Conservation (phyloP, 2,797 vertebrate species). For the Dromococcyx pavoninus region DNA sequence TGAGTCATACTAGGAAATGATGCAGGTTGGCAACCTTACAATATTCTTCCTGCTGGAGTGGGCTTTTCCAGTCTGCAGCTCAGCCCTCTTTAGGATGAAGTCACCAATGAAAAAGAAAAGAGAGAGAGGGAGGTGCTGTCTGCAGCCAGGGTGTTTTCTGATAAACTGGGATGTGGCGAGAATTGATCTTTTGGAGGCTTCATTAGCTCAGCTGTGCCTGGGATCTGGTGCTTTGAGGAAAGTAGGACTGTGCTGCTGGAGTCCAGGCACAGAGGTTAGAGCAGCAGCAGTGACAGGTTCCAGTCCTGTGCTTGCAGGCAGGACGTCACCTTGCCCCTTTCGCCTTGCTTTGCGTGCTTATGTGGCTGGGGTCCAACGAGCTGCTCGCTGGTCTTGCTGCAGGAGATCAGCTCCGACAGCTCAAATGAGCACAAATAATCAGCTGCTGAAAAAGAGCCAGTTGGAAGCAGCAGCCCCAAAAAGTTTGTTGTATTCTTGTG, state of each 20-base stretch:
- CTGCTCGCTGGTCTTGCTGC: not conserved
- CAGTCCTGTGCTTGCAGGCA: not conserved
- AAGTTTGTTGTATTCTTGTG: not conserved
- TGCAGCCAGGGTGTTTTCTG: not conserved
- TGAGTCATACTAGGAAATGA: conserved; percentile 35
- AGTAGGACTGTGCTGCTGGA: not conserved
- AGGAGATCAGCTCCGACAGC: not conserved
- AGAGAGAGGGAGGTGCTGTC: too few relatives aligned
- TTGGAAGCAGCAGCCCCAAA: not conserved
- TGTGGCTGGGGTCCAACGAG: not conserved
- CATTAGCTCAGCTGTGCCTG: not conserved
- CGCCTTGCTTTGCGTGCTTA: not conserved
- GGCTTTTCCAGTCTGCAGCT: not conserved
- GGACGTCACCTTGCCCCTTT: not conserved
- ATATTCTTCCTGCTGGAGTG: conserved; percentile 1
- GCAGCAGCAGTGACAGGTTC: not conserved
- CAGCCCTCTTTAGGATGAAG: not conserved
- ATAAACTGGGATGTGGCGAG: not conserved
- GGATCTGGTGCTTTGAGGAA: not conserved
- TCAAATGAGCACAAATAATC: not conserved
- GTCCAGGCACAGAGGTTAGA: not conserved
- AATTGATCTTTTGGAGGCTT: not conserved
- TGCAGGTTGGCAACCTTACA: not conserved
- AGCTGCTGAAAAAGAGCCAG: not conserved
- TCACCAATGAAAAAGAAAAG: not conserved